Conservation (phyloP, 2,888 invertebrate species). For the Eudasyphora cyanicolor region DNA sequence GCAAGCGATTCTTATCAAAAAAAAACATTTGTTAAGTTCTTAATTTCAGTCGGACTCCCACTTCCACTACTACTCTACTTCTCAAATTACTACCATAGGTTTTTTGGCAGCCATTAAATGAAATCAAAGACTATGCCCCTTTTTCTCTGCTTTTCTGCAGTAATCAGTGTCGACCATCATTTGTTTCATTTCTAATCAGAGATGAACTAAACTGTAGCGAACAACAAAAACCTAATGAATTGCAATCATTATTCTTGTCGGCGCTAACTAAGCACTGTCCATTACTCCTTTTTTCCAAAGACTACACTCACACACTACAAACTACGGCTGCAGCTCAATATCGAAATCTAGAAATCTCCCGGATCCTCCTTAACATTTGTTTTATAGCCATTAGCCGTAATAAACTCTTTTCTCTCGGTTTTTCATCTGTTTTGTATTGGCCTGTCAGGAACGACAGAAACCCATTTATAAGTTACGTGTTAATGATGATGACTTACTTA, state of each 20-base stretch:
- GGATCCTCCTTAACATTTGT: background rate
- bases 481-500: slow-evolving; percentile 12
- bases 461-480: slow-evolving; percentile 12
- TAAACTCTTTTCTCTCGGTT: background rate
- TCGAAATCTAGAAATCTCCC: background rate
- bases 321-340: background rate
- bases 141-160: too few species aligned
- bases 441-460: background rate
- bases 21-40: too few species aligned
- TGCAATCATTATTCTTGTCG: slow-evolving; percentile 10
- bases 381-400: background rate
- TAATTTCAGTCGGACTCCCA: too few species aligned
- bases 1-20: too few species aligned
- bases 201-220: background rate
- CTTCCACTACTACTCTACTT: too few species aligned
- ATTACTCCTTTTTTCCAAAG: too few species aligned
- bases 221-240: slow-evolving; percentile 6
- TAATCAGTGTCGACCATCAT: background rate
- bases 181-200: slow-evolving; percentile 1
- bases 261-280: background rate
- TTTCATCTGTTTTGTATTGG: background rate
- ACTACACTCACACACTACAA: too few species aligned
- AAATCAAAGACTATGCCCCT: too few species aligned
- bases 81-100: too few species aligned
- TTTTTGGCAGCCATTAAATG: too few species aligned